Percentiles rank a stretch among this genome's conserved stretches.
Conservation (phyloP, 2,888 invertebrate genomes). For the Sarcophaga carnaria region DNA sequence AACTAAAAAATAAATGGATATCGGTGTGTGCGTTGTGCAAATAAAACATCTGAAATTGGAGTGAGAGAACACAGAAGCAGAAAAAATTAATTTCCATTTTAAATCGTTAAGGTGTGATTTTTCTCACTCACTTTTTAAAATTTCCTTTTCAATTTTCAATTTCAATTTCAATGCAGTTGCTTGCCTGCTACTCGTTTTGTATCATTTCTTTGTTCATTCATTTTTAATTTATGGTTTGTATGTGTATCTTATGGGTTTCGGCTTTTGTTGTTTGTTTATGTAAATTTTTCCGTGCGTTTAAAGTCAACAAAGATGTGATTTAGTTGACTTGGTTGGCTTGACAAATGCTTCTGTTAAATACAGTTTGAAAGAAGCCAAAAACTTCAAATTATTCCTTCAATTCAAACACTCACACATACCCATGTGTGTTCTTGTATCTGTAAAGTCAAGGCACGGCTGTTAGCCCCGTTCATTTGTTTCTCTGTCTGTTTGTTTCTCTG, state of each 20-base stretch:
- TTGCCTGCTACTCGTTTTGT: not conserved
- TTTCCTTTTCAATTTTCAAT: slow-evolving; percentile 40
- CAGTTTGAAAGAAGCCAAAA: slow-evolving; percentile 34
- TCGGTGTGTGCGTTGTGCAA: slow-evolving; percentile 16
- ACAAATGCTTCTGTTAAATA: slow-evolving; percentile 75
- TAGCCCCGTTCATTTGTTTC: slow-evolving; percentile 5
- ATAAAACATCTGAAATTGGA: not conserved
- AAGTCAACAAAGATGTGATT: slow-evolving; percentile 62
- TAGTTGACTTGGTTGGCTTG: slow-evolving; percentile 76
- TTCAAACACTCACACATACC: not conserved
- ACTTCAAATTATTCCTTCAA: slow-evolving; percentile 15
- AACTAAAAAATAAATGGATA: slow-evolving; percentile 5
- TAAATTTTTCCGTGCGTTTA: slow-evolving; percentile 74
- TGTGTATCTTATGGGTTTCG: slow-evolving; percentile 39
- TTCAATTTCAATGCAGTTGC: slow-evolving; percentile 19
- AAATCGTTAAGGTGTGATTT: slow-evolving; percentile 67
- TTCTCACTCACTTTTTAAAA: slow-evolving; percentile 46
- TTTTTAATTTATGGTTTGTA: slow-evolving; percentile 62
- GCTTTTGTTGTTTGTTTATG: slow-evolving; percentile 78
- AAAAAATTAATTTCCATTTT: slow-evolving; percentile 58
- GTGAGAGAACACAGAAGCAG: slow-evolving; percentile 16
- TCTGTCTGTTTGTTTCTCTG: slow-evolving; percentile 57
- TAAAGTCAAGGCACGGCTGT: not conserved
- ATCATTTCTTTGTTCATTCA: slow-evolving; percentile 17
- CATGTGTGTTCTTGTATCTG: not conserved